These are phyloP conservation scores for Drosophila subsilvestris DNA, from an alignment of 2,888 invertebrate species.

Conservation along the genomic window DNA sequence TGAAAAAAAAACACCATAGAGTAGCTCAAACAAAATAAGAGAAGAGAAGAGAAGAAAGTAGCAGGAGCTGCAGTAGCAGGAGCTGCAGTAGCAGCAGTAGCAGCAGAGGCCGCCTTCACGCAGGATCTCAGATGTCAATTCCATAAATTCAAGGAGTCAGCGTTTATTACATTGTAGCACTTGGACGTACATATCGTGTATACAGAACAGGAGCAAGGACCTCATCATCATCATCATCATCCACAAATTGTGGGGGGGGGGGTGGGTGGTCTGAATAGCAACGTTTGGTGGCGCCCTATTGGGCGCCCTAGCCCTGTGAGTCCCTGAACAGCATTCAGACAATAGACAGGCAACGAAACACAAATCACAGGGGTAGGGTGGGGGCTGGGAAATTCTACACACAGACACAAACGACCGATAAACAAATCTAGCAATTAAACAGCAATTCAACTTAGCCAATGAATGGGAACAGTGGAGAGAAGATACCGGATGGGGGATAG, in stretches of 20 bases:
- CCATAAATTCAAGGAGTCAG: constrained; percentile 34
- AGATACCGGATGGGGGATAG: constrained; percentile 25
- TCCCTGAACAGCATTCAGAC: constrained; percentile 42
- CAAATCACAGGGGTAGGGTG: background rate
- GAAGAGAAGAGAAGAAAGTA: background rate
- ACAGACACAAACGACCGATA: background rate
- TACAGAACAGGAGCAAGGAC: constrained; percentile 30
- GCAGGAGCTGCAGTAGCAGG: background rate
- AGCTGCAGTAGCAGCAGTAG: no score
- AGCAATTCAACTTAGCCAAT: background rate
- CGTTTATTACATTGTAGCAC: constrained; percentile 48
- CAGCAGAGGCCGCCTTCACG: background rate
- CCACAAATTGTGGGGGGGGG: background rate
- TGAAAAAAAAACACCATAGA: constrained; percentile 4
- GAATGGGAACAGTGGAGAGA: background rate
- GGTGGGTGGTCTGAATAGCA: background rate
- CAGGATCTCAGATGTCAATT: constrained; percentile 75
- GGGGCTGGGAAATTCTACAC: background rate
- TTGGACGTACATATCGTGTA: constrained; percentile 70
- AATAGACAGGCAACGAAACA: constrained; percentile 72
- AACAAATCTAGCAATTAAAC: background rate
- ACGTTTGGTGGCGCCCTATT: constrained; percentile 32
- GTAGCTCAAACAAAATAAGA: constrained; percentile 22
- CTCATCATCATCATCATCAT: no score
- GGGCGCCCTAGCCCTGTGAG: constrained; percentile 10